Evolutionary conservation across 2,113 vertebrate genomes (phyloP).

Genomic region (Thalassoma bifasciatum): DNA sequence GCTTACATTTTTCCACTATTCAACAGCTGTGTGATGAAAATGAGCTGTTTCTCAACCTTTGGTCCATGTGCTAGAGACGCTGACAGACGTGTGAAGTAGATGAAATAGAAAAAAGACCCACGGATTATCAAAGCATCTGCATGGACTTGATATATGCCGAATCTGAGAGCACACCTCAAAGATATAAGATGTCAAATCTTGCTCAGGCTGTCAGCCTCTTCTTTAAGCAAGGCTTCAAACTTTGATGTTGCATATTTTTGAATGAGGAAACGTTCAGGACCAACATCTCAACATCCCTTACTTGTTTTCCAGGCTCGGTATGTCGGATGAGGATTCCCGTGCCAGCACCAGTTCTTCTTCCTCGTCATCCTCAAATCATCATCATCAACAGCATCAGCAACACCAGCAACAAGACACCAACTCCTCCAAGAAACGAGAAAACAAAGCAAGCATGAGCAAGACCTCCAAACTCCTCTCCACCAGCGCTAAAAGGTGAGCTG

Average conservation of each 20-base stretch:
- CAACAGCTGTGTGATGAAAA: neutral
- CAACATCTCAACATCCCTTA: neutral
- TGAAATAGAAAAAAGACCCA: no score
- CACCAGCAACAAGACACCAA: conserved; percentile 84
- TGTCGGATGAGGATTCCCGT: conserved; percentile 99
- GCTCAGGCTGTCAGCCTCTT: neutral
- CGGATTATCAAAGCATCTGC: no score
- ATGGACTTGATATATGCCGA: neutral
- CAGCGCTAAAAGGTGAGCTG: conserved; percentile 93
- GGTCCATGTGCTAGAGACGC: neutral
- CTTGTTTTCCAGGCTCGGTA: conserved; percentile 83
- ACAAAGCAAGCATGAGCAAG: conserved; percentile 98
- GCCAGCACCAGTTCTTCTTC: conserved; percentile 97
- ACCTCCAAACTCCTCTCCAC: conserved; percentile 97
- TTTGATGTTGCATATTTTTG: neutral
- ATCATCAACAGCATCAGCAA: conserved; percentile 77
- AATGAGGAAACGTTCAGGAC: neutral
- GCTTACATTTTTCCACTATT: neutral
- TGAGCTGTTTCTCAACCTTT: no score
- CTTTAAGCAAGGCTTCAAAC: neutral
- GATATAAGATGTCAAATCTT: neutral
- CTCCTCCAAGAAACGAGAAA: conserved; percentile 91
- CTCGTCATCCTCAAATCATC: conserved; percentile 87
- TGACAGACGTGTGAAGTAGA: no score
- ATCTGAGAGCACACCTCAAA: neutral